phyloP scores from a whole-genome alignment of 1,140 invertebrate genomes.

The Lepidurus arcticus region DNA sequence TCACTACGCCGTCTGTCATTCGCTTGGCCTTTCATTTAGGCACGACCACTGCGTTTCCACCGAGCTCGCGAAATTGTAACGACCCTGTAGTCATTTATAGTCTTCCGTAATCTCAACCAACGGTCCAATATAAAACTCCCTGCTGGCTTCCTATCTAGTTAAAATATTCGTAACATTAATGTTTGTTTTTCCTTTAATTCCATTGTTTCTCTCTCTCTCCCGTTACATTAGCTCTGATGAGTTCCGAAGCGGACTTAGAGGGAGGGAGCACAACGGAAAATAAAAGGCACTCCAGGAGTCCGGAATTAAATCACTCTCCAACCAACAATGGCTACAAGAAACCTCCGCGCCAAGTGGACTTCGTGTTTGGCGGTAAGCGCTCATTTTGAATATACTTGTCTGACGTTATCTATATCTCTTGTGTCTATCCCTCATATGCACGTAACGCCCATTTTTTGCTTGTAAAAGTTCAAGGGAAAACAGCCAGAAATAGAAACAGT shows the following conservation, averaged over 20 bases:
- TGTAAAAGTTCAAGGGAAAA: too few species aligned
- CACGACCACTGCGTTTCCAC: too few species aligned
- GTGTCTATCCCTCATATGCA: background rate
- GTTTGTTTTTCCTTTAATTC: background rate
- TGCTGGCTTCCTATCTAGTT: background rate
- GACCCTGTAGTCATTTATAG: too few species aligned
- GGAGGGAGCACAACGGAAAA: background rate
- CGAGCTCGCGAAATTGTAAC: too few species aligned
- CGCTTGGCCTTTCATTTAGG: too few species aligned
- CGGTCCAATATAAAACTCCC: background rate
- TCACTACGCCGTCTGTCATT: too few species aligned
- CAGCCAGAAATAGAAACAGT: background rate
- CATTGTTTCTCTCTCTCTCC: background rate
- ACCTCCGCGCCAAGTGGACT: conserved; percentile 1
- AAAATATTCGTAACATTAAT: background rate
- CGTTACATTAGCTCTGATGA: conserved; percentile 21
- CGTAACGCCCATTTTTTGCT: background rate
- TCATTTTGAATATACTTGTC: too few species aligned
- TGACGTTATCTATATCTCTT: background rate
- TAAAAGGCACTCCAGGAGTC: conserved; percentile 7
- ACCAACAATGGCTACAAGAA: conserved; percentile 1
- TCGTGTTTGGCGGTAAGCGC: background rate
- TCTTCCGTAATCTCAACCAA: too few species aligned
- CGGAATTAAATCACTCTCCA: background rate
- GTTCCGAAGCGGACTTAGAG: conserved; percentile 8